These are phyloP conservation scores for Cavia porcellus DNA, from an alignment of 2,113 vertebrate genomes.

Conservation along the genomic window DNA sequence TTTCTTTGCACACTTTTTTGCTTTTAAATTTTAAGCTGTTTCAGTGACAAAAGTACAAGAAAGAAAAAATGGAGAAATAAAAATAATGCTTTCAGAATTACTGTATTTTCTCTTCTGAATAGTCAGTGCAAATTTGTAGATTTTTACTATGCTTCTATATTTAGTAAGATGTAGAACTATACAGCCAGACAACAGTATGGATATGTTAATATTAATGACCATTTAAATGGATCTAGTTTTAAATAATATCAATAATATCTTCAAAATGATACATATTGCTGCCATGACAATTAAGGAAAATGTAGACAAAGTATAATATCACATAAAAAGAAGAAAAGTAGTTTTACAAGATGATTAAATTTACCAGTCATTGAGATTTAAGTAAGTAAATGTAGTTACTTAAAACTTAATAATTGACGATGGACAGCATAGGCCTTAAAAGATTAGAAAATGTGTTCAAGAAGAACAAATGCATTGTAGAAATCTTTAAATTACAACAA, in stretches of 20 bases:
- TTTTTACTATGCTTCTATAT: not conserved
- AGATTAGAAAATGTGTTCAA: not conserved
- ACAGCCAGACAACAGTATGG: not conserved
- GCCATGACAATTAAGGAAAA: not conserved
- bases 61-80: not conserved
- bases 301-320: not conserved
- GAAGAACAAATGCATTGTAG: not conserved
- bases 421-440: not conserved
- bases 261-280: not conserved
- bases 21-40: not conserved
- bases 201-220: not conserved
- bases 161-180: not conserved
- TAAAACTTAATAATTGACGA: not conserved
- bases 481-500: not conserved
- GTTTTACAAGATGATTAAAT: not conserved
- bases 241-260: not conserved
- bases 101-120: not conserved
- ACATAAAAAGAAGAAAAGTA: not conserved
- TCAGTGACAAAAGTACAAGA: not conserved
- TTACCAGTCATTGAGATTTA: not conserved
- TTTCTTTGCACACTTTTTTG: not conserved
- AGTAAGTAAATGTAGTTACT: not conserved
- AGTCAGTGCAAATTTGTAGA: not conserved
- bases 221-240: not conserved
- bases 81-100: not conserved